phyloP scores from a whole-genome alignment of 2,888 invertebrate genomes.

The Nomada fucata region DNA sequence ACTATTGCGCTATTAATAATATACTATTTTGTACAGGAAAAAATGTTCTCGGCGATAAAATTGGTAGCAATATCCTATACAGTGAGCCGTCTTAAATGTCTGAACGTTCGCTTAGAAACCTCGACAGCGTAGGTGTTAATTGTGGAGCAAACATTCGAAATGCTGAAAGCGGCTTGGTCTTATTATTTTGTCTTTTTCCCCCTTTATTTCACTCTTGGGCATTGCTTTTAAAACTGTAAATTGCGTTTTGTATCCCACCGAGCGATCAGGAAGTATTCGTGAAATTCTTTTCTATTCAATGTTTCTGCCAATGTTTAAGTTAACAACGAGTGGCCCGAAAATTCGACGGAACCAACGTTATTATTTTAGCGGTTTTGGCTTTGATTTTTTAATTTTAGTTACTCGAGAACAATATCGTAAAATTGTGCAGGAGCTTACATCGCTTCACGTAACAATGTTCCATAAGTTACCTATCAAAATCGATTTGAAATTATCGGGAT shows the following conservation, averaged over 20 bases:
- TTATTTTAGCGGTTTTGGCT: background rate
- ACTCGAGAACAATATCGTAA: too few relatives aligned
- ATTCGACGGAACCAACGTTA: background rate
- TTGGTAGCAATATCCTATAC: too few relatives aligned
- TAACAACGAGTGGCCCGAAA: background rate
- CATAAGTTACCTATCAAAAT: too few relatives aligned
- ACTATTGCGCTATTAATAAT: too few relatives aligned
- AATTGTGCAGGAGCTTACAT: too few relatives aligned
- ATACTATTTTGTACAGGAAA: too few relatives aligned
- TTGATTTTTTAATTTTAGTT: too few relatives aligned
- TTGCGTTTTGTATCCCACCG: background rate
- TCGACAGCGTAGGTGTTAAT: background rate
- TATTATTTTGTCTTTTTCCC: too few relatives aligned
- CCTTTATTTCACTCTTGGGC: background rate
- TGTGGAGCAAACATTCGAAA: background rate
- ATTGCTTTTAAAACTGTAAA: background rate
- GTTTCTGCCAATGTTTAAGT: constrained; percentile 28
- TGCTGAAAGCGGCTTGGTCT: background rate
- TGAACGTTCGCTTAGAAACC: background rate
- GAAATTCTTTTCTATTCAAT: constrained; percentile 16
- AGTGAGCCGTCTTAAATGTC: background rate
- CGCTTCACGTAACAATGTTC: too few relatives aligned
- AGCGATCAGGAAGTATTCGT: constrained; percentile 35
- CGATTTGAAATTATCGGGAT: too few relatives aligned
- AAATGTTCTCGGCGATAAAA: too few relatives aligned